Conservation (phyloP, 2,888 invertebrate genomes). For the Drosophila pullipes region DNA sequence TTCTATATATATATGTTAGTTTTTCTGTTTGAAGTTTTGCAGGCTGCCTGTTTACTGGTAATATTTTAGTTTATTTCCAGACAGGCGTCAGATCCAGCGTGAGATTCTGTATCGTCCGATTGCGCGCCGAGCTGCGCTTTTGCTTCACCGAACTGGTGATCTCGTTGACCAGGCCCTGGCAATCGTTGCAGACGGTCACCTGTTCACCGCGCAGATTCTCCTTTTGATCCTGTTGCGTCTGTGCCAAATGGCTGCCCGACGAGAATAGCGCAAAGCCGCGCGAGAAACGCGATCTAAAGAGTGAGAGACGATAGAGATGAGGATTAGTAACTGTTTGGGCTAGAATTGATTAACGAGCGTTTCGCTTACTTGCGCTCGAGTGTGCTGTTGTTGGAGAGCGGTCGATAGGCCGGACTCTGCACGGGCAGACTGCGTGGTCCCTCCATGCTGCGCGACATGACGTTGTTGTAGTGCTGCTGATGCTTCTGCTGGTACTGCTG, state of each 20-base stretch:
- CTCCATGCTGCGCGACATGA: constrained; percentile 88
- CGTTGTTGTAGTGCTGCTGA: constrained; percentile 79
- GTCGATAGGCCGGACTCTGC: constrained; percentile 84
- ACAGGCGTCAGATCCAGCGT: constrained; percentile 94
- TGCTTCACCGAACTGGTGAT: constrained; percentile 94
- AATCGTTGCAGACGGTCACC: constrained; percentile 97
- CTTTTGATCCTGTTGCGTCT: constrained; percentile 85
- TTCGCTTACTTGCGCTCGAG: constrained; percentile 87
- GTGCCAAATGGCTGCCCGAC: constrained; percentile 85
- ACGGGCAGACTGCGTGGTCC: constrained; percentile 87
- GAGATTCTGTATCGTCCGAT: constrained; percentile 92
- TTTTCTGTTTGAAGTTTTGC: constrained; percentile 33
- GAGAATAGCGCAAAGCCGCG: constrained; percentile 87
- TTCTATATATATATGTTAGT: constrained; percentile 24
- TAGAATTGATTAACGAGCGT: no score
- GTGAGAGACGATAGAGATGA: no score
- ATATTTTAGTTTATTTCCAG: constrained; percentile 86
- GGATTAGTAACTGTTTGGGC: not conserved
- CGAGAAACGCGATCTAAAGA: constrained; percentile 87
- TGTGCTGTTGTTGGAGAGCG: constrained; percentile 86
- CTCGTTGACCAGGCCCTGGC: constrained; percentile 96
- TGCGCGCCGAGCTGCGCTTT: constrained; percentile 92
- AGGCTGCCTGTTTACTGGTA: constrained; percentile 9
- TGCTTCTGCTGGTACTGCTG: constrained; percentile 73
- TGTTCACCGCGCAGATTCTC: constrained; percentile 91